Percentiles rank a stretch among this genome's conserved stretches.
phyloP scores from a whole-genome alignment of 2,797 vertebrate species.

The Esox masquinongy region DNA sequence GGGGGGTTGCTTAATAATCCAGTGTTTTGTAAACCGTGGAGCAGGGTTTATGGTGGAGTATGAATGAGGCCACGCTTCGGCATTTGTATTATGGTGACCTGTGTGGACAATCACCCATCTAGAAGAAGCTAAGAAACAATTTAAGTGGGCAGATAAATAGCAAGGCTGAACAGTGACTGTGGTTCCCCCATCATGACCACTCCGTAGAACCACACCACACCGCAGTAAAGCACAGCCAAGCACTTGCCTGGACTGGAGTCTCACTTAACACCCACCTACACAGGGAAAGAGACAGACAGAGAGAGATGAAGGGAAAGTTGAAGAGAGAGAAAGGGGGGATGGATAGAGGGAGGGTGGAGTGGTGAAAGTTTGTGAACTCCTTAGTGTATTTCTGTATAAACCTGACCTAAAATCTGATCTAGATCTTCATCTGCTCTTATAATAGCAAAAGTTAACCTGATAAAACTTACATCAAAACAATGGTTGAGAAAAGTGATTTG shows the following conservation, averaged over 20 bases:
- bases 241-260: slow-evolving; percentile 3
- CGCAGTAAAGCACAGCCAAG: slow-evolving; percentile 1
- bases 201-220: slow-evolving; percentile 11
- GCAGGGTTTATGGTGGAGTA: slow-evolving; percentile 36
- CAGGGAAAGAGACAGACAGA: not conserved
- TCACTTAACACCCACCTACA: slow-evolving; percentile 13
- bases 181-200: slow-evolving; percentile 14
- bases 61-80: slow-evolving; percentile 21
- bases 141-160: not conserved
- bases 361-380: too few species aligned
- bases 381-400: too few species aligned
- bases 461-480: too few species aligned
- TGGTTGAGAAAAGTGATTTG: too few species aligned
- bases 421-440: too few species aligned
- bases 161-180: slow-evolving; percentile 29
- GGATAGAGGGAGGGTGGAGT: not conserved
- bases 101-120: not conserved
- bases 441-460: too few species aligned
- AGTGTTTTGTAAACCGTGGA: slow-evolving; percentile 40
- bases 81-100: not conserved
- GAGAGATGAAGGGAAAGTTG: not conserved
- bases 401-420: too few species aligned
- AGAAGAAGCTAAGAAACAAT: not conserved
- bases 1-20: slow-evolving; percentile 59
- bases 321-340: not conserved